Base-by-base conservation (phyloP, 1,140 invertebrate genomes). In the Eurosta solidaginis region DNA sequence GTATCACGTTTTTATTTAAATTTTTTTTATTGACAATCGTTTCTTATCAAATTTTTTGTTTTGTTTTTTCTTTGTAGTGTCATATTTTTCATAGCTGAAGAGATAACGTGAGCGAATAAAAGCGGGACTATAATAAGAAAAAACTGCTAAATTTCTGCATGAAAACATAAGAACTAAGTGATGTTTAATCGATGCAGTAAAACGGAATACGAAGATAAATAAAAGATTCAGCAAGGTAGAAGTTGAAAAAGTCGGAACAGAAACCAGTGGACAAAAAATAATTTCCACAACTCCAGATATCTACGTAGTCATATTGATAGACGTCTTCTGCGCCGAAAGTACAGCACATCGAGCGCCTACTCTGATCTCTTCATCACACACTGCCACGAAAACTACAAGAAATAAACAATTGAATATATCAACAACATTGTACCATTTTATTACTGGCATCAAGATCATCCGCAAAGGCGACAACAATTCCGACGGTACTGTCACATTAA, bases 331-430 rank as follows among this genome's bases (percentile, higher is more conserved):
- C n/a, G n/a, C n/a, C n/a, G n/a, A 17, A 47, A 3, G 25, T 25
- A 36, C 59, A 40, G 45, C 17, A 68, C 59, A 22, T 20, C 27
- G 29, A 68, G n/a, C n/a, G n/a, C 33, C 29, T 36, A 12, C 27
- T 68, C n/a, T 68, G 33, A 40, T 68, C 59, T 68, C 33, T 17
- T 40, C 33, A 68, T n/a, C 59, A 68, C 59, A 40, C 59, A 68
- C 59, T 68, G 59, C 59, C 59, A 40, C 59, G n/a, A 40, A 36
- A 68, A n/a, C 17, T 20, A 20, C 33, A 36, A 68, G n/a, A n/a
- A n/a, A n/a, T 36, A 68, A n/a, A 36, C 1, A 63, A 27, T 68
- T 68, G n/a, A n/a, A n/a, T n/a, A n/a, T n/a, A n/a, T n/a, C n/a
- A n/a, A n/a, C 33, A 68, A 22, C 17, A 52, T 25, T 25, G 20